These are phyloP conservation scores for Aphidius gifuensis DNA, from an alignment of 1,140 invertebrate species.

Conservation along the genomic window DNA sequence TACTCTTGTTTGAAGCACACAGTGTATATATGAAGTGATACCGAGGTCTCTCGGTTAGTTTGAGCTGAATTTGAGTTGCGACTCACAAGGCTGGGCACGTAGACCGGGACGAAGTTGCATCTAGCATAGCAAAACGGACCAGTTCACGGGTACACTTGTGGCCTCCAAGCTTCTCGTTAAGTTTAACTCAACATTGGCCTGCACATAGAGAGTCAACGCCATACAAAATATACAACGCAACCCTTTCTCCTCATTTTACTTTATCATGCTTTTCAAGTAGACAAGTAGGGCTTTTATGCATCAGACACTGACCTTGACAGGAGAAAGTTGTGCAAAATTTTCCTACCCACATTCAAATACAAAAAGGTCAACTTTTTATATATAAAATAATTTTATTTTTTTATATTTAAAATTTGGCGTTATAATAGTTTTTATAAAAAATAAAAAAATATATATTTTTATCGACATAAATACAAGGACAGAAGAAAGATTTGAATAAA, in stretches of 20 bases:
- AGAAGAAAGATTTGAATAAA: constrained; percentile 21
- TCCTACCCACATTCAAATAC: constrained; percentile 47
- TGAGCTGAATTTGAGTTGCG: constrained; percentile 53
- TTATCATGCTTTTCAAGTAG: constrained; percentile 39
- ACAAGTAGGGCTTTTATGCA: constrained; percentile 52
- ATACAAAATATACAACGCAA: neutral
- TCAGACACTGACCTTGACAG: constrained; percentile 55
- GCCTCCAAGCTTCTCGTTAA: neutral
- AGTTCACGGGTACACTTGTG: constrained; percentile 6
- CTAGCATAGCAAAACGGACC: constrained; percentile 51
- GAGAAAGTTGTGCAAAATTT: constrained; percentile 52
- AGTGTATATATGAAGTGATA: neutral
- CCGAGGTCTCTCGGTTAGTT: constrained; percentile 32
- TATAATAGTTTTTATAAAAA: neutral
- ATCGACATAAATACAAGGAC: neutral
- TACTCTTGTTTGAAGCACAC: neutral
- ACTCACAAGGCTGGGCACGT: constrained; percentile 53
- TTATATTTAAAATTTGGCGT: constrained; percentile 3
- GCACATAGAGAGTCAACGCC: no score
- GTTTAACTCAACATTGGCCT: neutral
- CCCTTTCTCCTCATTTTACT: constrained; percentile 27
- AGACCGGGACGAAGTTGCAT: constrained; percentile 44
- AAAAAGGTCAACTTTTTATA: neutral
- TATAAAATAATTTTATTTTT: neutral
- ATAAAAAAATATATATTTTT: neutral